Evolutionary conservation across 2,888 invertebrate species (phyloP).

Genomic region (Hofmannophila pseudospretella): DNA sequence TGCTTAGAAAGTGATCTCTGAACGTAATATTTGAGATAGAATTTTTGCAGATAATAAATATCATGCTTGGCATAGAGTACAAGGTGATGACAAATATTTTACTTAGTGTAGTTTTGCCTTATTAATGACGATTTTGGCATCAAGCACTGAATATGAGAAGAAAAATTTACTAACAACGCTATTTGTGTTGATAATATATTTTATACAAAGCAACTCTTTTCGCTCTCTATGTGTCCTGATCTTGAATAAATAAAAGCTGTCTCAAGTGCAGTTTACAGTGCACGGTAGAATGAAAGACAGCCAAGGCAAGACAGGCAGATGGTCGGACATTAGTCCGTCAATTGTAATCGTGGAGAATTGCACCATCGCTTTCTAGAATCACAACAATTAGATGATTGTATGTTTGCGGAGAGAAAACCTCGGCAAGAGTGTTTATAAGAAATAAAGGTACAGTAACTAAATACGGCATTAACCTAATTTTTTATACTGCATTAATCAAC

Average conservation of each 20-base stretch:
- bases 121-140: too few relatives aligned
- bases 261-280: slow-evolving; percentile 11
- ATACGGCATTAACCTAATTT: too few relatives aligned
- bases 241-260: neutral
- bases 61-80: too few relatives aligned
- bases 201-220: too few relatives aligned
- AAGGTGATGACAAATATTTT: neutral
- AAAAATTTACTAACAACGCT: too few relatives aligned
- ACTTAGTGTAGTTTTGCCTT: too few relatives aligned
- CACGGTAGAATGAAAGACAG: slow-evolving; percentile 15
- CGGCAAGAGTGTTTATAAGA: neutral
- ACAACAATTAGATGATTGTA: slow-evolving; percentile 11
- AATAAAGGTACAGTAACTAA: too few relatives aligned
- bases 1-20: slow-evolving; percentile 41
- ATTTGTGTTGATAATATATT: too few relatives aligned
- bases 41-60: slow-evolving; percentile 1
- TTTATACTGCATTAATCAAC: too few relatives aligned
- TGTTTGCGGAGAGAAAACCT: slow-evolving; percentile 8
- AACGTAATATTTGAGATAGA: slow-evolving; percentile 1
- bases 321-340: slow-evolving; percentile 28
- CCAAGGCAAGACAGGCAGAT: slow-evolving; percentile 32
- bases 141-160: too few relatives aligned
- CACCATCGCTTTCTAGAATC: slow-evolving; percentile 18
- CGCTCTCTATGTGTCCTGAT: too few relatives aligned
- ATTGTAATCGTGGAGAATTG: slow-evolving; percentile 20